phyloP scores from a whole-genome alignment of 2,888 invertebrate genomes.

The Hyposoter dolosus region DNA sequence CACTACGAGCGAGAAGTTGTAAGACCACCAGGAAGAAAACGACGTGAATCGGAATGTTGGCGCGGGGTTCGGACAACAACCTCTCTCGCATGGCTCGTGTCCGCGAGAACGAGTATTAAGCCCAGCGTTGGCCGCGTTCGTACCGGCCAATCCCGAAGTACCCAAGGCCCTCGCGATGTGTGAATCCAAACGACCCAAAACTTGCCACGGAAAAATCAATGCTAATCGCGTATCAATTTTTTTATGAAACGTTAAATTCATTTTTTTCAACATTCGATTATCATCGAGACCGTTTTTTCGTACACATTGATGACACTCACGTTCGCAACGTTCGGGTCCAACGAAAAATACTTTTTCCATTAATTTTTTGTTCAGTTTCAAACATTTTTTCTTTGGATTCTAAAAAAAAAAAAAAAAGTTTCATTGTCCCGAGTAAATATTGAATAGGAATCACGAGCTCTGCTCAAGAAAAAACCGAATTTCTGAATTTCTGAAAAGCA shows the following conservation, averaged over 20 bases:
- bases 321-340: no score
- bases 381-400: no score
- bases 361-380: no score
- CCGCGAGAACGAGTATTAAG: conserved; percentile 60
- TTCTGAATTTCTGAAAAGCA: no score
- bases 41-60: conserved; percentile 79
- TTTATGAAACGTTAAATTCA: not conserved
- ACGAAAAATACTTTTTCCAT: no score
- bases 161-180: conserved; percentile 67
- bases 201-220: conserved; percentile 21
- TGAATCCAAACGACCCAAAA: conserved; percentile 36
- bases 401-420: no score
- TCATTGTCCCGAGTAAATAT: no score
- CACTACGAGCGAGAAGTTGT: conserved; percentile 55
- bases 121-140: conserved; percentile 42
- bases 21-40: conserved; percentile 74
- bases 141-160: conserved; percentile 70
- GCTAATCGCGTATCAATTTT: conserved; percentile 5
- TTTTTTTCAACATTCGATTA: not conserved
- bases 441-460: no score
- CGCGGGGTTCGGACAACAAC: conserved; percentile 80
- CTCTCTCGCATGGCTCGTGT: conserved; percentile 72
- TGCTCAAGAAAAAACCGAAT: no score
- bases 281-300: not conserved
- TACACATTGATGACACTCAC: no score